Conservation (phyloP, 2,797 vertebrate species). For the Schizothorax lantsangensis region DNA sequence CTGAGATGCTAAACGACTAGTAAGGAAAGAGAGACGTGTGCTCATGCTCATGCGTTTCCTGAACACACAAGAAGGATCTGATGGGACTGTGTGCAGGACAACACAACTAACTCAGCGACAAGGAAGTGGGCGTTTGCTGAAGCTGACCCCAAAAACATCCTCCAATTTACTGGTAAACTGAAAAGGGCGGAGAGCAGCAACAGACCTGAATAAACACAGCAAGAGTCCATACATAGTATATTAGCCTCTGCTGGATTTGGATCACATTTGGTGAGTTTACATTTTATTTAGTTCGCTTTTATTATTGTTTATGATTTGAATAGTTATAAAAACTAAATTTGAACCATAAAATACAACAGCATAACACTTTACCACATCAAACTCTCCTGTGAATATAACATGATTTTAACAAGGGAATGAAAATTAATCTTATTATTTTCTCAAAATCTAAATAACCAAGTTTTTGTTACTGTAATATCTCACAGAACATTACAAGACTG, state of each 20-base stretch:
- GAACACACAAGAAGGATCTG: slow-evolving; percentile 43
- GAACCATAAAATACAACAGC: background rate
- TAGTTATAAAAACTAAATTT: background rate
- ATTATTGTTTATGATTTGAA: background rate
- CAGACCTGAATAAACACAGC: slow-evolving; percentile 15
- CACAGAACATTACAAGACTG: background rate
- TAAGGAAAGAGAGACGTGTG: slow-evolving; percentile 40
- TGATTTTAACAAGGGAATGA: background rate
- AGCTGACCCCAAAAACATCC: slow-evolving; percentile 24
- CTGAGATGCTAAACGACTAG: background rate
- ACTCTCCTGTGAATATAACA: background rate
- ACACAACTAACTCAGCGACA: slow-evolving; percentile 30
- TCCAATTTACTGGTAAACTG: slow-evolving; percentile 32
- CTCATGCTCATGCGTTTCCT: slow-evolving; percentile 50
- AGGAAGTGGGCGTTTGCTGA: slow-evolving; percentile 56
- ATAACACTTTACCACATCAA: background rate
- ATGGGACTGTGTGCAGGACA: slow-evolving; percentile 41
- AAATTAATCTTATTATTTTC: background rate
- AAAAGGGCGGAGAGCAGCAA: slow-evolving; percentile 24
- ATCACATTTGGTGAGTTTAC: slow-evolving; percentile 44
- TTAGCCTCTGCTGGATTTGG: background rate
- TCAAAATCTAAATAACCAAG: background rate
- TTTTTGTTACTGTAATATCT: background rate
- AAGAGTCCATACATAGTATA: background rate
- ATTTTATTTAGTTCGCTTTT: background rate